phyloP scores from a whole-genome alignment of 2,113 vertebrate genomes.

The Galeopterus variegatus region DNA sequence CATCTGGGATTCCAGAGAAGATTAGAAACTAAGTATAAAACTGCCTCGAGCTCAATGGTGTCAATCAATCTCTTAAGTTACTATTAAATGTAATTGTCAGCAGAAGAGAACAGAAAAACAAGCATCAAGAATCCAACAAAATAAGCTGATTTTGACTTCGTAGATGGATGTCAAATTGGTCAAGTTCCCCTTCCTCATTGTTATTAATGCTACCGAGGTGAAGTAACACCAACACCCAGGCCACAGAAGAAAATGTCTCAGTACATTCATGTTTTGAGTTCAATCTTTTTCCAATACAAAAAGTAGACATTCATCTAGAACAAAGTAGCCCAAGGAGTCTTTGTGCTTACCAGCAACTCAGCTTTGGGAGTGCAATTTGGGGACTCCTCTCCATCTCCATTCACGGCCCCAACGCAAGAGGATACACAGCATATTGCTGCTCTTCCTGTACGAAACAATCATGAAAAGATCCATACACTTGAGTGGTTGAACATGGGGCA shows the following conservation, averaged over 20 bases:
- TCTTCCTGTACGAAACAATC: background rate
- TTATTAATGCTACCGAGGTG: background rate
- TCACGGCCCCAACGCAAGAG: background rate
- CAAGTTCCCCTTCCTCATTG: background rate
- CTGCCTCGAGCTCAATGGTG: background rate
- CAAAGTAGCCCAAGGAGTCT: background rate
- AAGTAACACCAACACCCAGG: background rate
- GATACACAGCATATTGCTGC: background rate
- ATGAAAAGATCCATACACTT: background rate
- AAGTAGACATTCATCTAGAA: background rate
- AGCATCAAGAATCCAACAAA: slow-evolving; percentile 54
- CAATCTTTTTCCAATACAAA: slow-evolving; percentile 22
- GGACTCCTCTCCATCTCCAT: background rate
- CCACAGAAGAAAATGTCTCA: background rate
- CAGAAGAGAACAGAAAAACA: slow-evolving; percentile 70
- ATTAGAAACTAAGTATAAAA: slow-evolving; percentile 56
- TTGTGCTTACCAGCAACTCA: background rate
- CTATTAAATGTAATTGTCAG: slow-evolving; percentile 68
- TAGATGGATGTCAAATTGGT: slow-evolving; percentile 49
- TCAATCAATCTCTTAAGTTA: slow-evolving; percentile 54
- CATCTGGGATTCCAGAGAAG: slow-evolving; percentile 23
- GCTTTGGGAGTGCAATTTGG: background rate
- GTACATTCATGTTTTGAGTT: background rate
- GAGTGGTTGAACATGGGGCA: background rate
- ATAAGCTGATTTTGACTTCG: slow-evolving; percentile 49